Conservation (phyloP, 2,888 invertebrate genomes). For the Agrochola lychnidis region DNA sequence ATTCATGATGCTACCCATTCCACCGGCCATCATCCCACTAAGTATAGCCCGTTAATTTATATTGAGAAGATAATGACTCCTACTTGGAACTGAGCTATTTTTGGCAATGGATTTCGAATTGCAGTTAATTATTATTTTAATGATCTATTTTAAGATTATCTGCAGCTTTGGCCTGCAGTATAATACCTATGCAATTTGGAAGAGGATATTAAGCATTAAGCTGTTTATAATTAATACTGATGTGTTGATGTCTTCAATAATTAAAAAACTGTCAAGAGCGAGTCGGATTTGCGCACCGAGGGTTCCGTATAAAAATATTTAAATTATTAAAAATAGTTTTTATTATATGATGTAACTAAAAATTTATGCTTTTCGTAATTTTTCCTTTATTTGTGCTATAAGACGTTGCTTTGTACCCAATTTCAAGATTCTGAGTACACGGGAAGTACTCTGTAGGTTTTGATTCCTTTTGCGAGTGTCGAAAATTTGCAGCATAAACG, state of each 20-base stretch:
- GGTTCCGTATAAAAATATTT: too few species aligned
- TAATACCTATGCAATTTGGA: not conserved
- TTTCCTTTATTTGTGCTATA: too few species aligned
- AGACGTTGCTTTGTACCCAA: too few species aligned
- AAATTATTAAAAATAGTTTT: too few species aligned
- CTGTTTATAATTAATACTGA: not conserved
- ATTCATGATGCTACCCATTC: slow-evolving; percentile 43
- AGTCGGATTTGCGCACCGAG: too few species aligned
- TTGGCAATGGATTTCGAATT: slow-evolving; percentile 3
- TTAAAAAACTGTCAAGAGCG: too few species aligned
- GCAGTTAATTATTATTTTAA: not conserved
- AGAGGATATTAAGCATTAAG: not conserved
- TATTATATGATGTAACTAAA: too few species aligned
- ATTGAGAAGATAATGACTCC: slow-evolving; percentile 25
- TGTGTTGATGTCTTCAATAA: not conserved
- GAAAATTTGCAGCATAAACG: too few species aligned
- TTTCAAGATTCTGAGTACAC: too few species aligned
- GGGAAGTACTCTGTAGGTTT: too few species aligned
- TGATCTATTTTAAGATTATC: not conserved
- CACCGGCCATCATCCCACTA: slow-evolving; percentile 13
- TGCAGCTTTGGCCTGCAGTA: not conserved
- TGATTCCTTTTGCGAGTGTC: too few species aligned
- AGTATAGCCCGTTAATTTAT: slow-evolving; percentile 23
- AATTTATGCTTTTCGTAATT: too few species aligned
- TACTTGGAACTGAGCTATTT: slow-evolving; percentile 30